Evolutionary conservation across 2,797 vertebrate species (phyloP).

Genomic region (Labeo calbasu): DNA sequence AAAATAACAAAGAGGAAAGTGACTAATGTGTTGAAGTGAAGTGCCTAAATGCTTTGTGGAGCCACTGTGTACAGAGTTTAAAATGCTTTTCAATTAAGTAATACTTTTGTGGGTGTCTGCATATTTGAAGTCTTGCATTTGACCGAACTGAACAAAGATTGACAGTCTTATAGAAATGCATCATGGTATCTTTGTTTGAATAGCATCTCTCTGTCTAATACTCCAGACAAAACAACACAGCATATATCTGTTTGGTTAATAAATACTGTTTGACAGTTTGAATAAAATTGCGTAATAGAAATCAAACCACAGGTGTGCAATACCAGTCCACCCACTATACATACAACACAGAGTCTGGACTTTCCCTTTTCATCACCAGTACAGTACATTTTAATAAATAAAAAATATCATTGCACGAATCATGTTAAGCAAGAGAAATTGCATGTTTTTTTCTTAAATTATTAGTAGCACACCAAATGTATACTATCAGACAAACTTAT

Average conservation of each 20-base stretch:
- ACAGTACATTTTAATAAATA: background rate
- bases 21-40: background rate
- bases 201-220: background rate
- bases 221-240: background rate
- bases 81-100: background rate
- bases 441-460: too few species aligned
- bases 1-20: background rate
- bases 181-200: background rate
- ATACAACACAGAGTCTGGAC: background rate
- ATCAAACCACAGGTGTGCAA: conserved; percentile 10
- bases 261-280: background rate
- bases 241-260: background rate
- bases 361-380: background rate
- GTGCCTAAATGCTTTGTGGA: background rate
- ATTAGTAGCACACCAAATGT: too few species aligned
- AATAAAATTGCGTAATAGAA: background rate
- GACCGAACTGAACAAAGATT: background rate
- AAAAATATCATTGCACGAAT: background rate
- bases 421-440: too few species aligned
- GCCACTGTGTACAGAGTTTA: background rate
- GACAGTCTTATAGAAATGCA: background rate
- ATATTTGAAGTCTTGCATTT: background rate
- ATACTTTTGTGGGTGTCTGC: too few species aligned
- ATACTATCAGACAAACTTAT: too few species aligned
- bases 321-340: background rate